Percentiles rank a stretch among this genome's conserved stretches.
phyloP scores from a whole-genome alignment of 2,113 vertebrate genomes.

The Phocoena phocoena region DNA sequence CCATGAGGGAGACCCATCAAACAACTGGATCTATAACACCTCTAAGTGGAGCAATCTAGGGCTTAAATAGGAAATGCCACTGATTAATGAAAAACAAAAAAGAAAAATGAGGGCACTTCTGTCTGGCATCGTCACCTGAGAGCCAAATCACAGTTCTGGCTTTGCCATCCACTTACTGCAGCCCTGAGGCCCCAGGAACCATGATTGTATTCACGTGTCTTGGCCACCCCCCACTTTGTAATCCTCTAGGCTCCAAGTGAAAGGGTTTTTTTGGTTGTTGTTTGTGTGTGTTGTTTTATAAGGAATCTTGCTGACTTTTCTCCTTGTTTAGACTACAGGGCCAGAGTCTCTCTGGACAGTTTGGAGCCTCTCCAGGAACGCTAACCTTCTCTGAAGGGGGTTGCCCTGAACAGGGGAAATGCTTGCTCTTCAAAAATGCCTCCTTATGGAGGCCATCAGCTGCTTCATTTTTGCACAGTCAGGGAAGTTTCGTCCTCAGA shows the following conservation, averaged over 20 bases:
- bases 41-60: neutral
- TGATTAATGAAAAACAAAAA: neutral
- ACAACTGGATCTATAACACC: neutral
- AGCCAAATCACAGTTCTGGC: neutral
- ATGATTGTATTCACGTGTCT: rapidly evolving
- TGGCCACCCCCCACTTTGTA: neutral
- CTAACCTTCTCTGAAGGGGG: constrained; percentile 39
- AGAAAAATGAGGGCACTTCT: neutral
- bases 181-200: neutral
- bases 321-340: constrained; percentile 13
- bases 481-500: constrained; percentile 72
- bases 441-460: constrained; percentile 46
- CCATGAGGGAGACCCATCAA: neutral
- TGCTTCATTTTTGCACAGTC: constrained; percentile 49
- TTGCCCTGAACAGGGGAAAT: constrained; percentile 48
- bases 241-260: neutral
- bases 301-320: constrained; percentile 47
- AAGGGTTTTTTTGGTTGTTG: neutral
- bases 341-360: neutral
- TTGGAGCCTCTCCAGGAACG: constrained; percentile 52
- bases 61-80: neutral
- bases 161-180: neutral
- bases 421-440: constrained; percentile 72
- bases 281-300: neutral
- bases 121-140: neutral